A percentile compares a stretch with the other conserved stretches of the same genome.
Evolutionary conservation across 2,797 vertebrate genomes (phyloP).

Genomic region (Acridotheres tristis): DNA sequence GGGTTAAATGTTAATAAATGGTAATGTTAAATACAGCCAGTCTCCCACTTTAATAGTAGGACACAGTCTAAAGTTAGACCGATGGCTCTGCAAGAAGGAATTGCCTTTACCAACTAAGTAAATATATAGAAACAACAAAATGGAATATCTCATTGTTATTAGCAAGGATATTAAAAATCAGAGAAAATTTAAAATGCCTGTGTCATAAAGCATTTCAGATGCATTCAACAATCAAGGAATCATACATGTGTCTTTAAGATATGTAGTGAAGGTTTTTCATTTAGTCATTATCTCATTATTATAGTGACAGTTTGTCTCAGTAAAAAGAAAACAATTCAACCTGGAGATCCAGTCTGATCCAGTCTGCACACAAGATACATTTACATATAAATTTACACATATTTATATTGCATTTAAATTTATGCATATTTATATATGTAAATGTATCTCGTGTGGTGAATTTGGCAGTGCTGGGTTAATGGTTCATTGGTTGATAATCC

Average conservation of each 20-base stretch:
- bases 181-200: neutral
- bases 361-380: neutral
- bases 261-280: neutral
- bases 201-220: neutral
- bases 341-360: neutral
- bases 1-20: neutral
- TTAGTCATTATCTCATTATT: neutral
- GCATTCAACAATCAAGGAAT: neutral
- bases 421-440: neutral
- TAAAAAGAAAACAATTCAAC: neutral
- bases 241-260: neutral
- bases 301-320: neutral
- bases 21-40: neutral
- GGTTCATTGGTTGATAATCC: neutral
- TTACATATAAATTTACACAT: neutral
- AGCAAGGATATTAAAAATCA: neutral
- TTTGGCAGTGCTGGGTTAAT: neutral
- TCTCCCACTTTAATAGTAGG: neutral
- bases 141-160: neutral
- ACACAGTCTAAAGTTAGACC: neutral
- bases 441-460: neutral
- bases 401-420: neutral
- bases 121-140: neutral
- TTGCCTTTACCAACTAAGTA: neutral
- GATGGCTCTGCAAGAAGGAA: neutral